Conservation (phyloP, 2,797 vertebrate species). For the Liparis tanakae region DNA sequence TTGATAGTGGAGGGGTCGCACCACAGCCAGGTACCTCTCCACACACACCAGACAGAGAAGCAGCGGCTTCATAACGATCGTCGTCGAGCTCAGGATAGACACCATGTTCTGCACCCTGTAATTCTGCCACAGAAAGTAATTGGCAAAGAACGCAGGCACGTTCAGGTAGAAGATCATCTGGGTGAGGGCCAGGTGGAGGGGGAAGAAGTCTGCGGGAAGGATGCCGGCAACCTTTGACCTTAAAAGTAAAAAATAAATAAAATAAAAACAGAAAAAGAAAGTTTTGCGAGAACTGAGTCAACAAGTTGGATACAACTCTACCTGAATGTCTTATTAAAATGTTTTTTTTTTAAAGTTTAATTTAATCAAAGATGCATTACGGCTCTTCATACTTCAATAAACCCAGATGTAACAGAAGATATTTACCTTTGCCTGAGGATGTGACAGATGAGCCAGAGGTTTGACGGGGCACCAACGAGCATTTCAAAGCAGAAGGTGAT, state of each 20-base stretch:
- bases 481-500: neutral
- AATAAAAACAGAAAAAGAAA: no score
- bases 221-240: slow-evolving; percentile 28
- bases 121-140: slow-evolving; percentile 1
- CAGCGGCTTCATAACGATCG: slow-evolving; percentile 15
- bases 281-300: neutral
- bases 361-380: neutral
- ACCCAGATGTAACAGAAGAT: neutral
- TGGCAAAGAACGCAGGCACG: neutral
- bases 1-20: slow-evolving; percentile 28
- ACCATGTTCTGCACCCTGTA: fast-evolving
- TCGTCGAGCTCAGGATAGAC: fast-evolving
- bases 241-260: neutral
- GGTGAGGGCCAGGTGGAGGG: slow-evolving; percentile 18
- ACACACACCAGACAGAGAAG: slow-evolving; percentile 39
- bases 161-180: slow-evolving; percentile 14
- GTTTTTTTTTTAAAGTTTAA: neutral
- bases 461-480: neutral
- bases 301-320: neutral
- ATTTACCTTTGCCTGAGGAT: slow-evolving; percentile 29
- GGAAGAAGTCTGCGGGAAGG: slow-evolving; percentile 38
- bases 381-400: no score
- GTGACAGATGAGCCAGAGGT: slow-evolving; percentile 23
- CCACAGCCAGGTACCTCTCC: slow-evolving; percentile 46
- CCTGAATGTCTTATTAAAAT: neutral